Evolutionary conservation across 2,113 vertebrate genomes (phyloP).

Genomic region (Hypanus sabinus): DNA sequence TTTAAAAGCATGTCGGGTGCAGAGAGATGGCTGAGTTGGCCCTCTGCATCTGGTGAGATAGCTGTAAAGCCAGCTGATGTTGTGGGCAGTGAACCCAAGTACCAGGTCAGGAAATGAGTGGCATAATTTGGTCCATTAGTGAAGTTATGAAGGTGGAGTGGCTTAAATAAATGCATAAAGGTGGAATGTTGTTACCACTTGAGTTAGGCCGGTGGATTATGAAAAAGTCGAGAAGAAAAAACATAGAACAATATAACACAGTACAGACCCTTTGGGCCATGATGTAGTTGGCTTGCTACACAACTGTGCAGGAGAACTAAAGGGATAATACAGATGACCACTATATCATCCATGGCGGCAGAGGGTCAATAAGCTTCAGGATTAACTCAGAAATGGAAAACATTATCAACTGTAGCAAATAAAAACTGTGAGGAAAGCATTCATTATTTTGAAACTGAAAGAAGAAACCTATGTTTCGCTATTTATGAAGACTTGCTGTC

Average conservation of each 20-base stretch:
- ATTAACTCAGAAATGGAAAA: not conserved
- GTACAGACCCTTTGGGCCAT: no score
- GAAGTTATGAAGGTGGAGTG: not conserved
- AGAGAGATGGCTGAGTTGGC: no score
- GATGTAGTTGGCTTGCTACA: not conserved
- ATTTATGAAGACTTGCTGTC: not conserved
- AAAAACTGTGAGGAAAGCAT: not conserved
- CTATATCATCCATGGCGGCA: not conserved
- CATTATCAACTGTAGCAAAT: not conserved
- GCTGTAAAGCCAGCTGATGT: no score
- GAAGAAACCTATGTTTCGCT: not conserved
- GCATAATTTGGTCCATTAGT: not conserved
- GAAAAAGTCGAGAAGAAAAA: not conserved
- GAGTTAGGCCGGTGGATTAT: not conserved
- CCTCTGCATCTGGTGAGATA: no score
- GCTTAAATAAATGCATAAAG: not conserved
- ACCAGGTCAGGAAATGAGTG: no score
- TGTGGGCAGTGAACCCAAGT: no score
- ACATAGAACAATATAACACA: no score
- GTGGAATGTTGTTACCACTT: not conserved
- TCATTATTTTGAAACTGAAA: not conserved
- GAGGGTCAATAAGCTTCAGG: not conserved
- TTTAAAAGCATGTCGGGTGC: no score
- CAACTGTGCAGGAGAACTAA: not conserved
- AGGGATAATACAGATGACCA: not conserved